These are phyloP conservation scores for Hedya salicella DNA, from an alignment of 2,888 invertebrate species.

Conservation along the genomic window DNA sequence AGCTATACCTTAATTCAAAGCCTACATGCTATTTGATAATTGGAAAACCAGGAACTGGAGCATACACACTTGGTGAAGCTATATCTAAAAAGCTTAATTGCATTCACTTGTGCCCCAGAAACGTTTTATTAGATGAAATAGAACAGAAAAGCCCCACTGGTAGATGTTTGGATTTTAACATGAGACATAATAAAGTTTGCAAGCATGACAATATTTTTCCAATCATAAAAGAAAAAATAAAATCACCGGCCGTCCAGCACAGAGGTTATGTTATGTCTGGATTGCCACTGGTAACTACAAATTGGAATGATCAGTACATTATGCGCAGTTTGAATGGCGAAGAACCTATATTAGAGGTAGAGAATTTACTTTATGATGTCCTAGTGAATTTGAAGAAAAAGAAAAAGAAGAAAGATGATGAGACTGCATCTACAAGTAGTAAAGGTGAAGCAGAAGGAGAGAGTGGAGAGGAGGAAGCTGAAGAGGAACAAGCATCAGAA, in stretches of 20 bases:
- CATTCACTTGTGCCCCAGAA: slow-evolving; percentile 84
- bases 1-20: slow-evolving; percentile 73
- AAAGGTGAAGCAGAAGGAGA: slow-evolving; percentile 56
- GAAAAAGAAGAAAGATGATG: slow-evolving; percentile 53
- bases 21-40: slow-evolving; percentile 86
- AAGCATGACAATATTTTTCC: slow-evolving; percentile 79
- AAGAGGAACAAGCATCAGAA: slow-evolving; percentile 55
- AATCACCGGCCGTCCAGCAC: slow-evolving; percentile 80
- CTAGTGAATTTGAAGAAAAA: slow-evolving; percentile 66
- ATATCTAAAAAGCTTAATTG: slow-evolving; percentile 85
- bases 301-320: slow-evolving; percentile 53
- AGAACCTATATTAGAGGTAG: slow-evolving; percentile 59
- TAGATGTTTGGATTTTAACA: slow-evolving; percentile 83
- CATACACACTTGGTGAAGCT: slow-evolving; percentile 80
- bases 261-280: slow-evolving; percentile 88
- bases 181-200: slow-evolving; percentile 81
- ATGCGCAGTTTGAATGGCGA: slow-evolving; percentile 61
- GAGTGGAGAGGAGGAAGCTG: slow-evolving; percentile 51
- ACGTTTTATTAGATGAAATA: slow-evolving; percentile 84
- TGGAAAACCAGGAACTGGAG: slow-evolving; percentile 85
- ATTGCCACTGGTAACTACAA: slow-evolving; percentile 85
- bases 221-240: slow-evolving; percentile 81
- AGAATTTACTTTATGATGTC: slow-evolving; percentile 62
- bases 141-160: slow-evolving; percentile 83
- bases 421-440: slow-evolving; percentile 54